Percentiles rank a stretch among this genome's conserved stretches.
These are phyloP conservation scores for Eupeodes corollae DNA, from an alignment of 1,140 invertebrate genomes.

Conservation along the genomic window DNA sequence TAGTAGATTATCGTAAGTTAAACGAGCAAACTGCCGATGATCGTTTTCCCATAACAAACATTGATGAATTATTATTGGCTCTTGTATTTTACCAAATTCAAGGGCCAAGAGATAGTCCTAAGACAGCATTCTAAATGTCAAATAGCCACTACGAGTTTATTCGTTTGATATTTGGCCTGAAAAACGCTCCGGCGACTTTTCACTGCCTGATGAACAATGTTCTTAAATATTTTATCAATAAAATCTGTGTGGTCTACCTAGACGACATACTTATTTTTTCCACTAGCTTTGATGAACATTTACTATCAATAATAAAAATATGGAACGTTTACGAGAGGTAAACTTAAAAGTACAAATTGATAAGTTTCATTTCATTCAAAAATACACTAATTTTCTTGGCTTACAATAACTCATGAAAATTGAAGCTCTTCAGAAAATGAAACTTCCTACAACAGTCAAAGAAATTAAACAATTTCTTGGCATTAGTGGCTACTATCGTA, in stretches of 20 bases:
- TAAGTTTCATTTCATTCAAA: constrained; percentile 19
- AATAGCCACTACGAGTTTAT: no score
- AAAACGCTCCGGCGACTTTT: no score
- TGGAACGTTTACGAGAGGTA: constrained; percentile 14
- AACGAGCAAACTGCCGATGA: constrained; percentile 30
- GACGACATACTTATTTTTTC: no score
- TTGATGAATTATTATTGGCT: no score
- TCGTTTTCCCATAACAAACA: constrained; percentile 41
- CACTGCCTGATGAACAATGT: constrained; percentile 1
- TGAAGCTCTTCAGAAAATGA: constrained; percentile 14
- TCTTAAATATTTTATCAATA: no score
- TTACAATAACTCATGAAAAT: constrained; percentile 26
- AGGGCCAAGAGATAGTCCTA: no score
- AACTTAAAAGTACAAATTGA: constrained; percentile 14
- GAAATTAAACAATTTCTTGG: constrained; percentile 18
- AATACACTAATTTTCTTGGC: constrained; percentile 23
- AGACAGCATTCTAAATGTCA: no score
- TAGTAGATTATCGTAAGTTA: constrained; percentile 29
- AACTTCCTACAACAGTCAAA: constrained; percentile 13
- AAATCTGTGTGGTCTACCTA: no score
- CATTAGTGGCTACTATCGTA: constrained; percentile 10
- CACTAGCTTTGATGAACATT: no score
- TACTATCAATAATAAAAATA: constrained; percentile 10
- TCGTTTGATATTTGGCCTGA: no score
- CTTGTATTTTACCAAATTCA: no score